Conservation (phyloP, 2,113 vertebrate genomes). For the Leucosticte australis region DNA sequence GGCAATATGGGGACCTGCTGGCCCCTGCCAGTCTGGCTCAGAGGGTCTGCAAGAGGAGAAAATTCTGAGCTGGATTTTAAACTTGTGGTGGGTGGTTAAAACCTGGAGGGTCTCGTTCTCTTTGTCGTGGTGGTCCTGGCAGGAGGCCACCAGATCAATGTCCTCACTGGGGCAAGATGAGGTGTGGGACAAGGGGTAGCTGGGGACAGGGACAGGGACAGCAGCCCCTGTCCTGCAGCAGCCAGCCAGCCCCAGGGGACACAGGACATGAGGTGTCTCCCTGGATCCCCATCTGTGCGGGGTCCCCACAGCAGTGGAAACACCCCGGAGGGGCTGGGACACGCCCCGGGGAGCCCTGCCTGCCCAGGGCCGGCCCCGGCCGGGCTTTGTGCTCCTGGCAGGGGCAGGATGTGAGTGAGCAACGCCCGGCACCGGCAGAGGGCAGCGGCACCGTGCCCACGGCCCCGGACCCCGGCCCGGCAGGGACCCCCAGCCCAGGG, state of each 20-base stretch:
- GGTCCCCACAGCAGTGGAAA: fast-evolving
- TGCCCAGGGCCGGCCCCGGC: background rate
- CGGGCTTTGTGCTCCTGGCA: fast-evolving
- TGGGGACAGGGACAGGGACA: background rate
- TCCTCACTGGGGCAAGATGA: background rate
- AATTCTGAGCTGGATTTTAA: constrained; percentile 32
- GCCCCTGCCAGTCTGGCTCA: background rate
- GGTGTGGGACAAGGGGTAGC: background rate
- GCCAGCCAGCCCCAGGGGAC: background rate
- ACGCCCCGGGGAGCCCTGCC: background rate
- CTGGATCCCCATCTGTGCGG: fast-evolving
- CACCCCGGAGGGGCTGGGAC: background rate
- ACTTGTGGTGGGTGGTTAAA: background rate
- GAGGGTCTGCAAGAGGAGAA: background rate
- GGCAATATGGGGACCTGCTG: background rate
- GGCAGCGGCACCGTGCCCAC: background rate
- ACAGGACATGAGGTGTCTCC: background rate
- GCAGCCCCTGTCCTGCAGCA: background rate
- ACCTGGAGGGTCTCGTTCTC: constrained; percentile 21
- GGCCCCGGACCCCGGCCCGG: background rate
- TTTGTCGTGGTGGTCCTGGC: background rate
- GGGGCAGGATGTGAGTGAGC: background rate
- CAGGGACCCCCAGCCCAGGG: background rate
- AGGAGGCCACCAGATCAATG: background rate
- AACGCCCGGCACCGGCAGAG: background rate